Evolutionary conservation across 2,888 invertebrate genomes (phyloP).

Genomic region (Caenorhabditis japonica): DNA sequence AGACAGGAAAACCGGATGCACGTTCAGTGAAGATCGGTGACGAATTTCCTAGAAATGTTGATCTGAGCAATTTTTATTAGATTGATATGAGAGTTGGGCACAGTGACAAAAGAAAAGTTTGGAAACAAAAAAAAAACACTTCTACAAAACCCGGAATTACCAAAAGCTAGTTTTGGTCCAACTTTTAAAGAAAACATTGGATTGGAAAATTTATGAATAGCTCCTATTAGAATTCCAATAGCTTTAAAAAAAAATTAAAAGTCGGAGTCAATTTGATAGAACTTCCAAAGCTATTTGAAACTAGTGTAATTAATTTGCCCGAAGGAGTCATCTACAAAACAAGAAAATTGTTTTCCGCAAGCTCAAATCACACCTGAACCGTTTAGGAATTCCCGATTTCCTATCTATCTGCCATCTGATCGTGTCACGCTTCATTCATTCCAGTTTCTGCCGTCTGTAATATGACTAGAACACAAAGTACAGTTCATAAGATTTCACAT

Average conservation of each 20-base stretch:
- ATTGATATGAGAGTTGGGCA: no score
- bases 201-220: no score
- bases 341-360: no score
- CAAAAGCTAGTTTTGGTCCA: no score
- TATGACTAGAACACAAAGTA: slow-evolving; percentile 34
- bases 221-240: not conserved
- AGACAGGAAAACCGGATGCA: no score
- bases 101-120: no score
- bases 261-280: not conserved
- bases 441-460: slow-evolving; percentile 23
- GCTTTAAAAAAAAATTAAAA: not conserved
- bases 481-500: not conserved
- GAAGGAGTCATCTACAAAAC: slow-evolving; percentile 1
- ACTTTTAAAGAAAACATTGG: no score
- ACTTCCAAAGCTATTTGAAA: not conserved
- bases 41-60: no score
- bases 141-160: no score
- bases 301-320: not conserved
- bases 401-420: slow-evolving; percentile 9
- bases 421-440: slow-evolving; percentile 21
- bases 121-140: no score
- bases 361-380: not conserved
- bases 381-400: not conserved
- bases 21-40: no score
- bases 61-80: no score